Evolutionary conservation across 2,797 vertebrate genomes (phyloP).

Genomic region (Liparis tanakae): DNA sequence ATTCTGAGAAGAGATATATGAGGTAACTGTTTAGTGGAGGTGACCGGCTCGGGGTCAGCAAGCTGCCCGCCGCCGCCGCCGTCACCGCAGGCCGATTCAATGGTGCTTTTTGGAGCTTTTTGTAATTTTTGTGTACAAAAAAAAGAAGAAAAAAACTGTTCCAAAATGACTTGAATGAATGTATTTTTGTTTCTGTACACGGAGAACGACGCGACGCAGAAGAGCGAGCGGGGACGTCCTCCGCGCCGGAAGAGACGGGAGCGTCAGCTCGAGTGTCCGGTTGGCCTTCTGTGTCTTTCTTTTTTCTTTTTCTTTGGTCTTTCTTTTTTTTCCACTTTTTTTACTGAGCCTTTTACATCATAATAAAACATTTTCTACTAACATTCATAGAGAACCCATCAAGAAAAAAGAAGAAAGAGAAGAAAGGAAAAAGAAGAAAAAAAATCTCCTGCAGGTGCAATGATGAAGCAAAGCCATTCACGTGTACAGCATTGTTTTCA

Average conservation of each 20-base stretch:
- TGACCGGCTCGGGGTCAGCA: constrained; percentile 68
- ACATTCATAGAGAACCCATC: constrained; percentile 72
- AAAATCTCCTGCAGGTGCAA: constrained; percentile 78
- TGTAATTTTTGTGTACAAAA: constrained; percentile 86
- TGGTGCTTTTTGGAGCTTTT: constrained; percentile 89
- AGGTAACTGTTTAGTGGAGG: constrained; percentile 82
- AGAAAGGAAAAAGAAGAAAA: background rate
- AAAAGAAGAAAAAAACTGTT: constrained; percentile 80
- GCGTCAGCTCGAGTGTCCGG: constrained; percentile 65
- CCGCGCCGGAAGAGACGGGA: constrained; percentile 70
- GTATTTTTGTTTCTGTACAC: constrained; percentile 85
- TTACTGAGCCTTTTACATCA: constrained; percentile 84
- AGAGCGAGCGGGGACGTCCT: constrained; percentile 73
- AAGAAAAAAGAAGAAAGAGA: constrained; percentile 29
- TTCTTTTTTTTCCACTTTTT: constrained; percentile 64
- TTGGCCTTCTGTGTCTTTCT: constrained; percentile 84
- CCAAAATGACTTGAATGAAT: constrained; percentile 91
- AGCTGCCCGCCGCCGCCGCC: constrained; percentile 56
- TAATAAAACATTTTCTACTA: constrained; percentile 82
- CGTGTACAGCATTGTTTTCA: constrained; percentile 67
- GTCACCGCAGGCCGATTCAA: constrained; percentile 85
- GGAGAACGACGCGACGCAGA: constrained; percentile 80
- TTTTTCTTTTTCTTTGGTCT: constrained; percentile 35
- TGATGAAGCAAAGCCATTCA: constrained; percentile 78
- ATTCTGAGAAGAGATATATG: constrained; percentile 78